Percentiles rank a stretch among this genome's conserved stretches.
These are phyloP conservation scores for Eulemur rubriventer DNA, from an alignment of 2,797 vertebrate genomes.

Conservation along the genomic window DNA sequence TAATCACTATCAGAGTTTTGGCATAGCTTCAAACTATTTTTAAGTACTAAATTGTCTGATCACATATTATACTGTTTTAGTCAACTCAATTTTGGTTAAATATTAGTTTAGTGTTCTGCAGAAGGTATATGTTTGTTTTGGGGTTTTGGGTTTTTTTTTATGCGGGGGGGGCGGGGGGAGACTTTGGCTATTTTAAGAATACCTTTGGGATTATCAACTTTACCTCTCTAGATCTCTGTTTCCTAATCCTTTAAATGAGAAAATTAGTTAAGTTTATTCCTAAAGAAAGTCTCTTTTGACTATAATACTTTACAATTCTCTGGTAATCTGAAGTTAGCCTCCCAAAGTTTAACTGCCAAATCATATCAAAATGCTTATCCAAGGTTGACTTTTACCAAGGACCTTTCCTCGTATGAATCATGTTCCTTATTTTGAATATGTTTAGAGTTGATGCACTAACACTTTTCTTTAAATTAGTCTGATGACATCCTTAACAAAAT, in stretches of 20 bases:
- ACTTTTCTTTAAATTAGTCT: slow-evolving; percentile 5
- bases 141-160: background rate
- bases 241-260: slow-evolving; percentile 21
- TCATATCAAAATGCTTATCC: slow-evolving; percentile 18
- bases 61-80: background rate
- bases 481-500: background rate
- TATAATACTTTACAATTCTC: background rate
- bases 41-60: background rate
- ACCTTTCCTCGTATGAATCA: background rate
- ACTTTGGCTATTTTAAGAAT: background rate
- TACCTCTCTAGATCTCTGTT: background rate
- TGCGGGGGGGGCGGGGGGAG: fast-evolving
- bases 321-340: background rate
- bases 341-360: background rate
- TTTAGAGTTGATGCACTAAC: background rate
- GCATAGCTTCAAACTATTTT: background rate
- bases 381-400: background rate
- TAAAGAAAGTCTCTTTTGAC: background rate
- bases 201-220: background rate
- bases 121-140: background rate
- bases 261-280: background rate
- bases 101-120: background rate
- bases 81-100: background rate
- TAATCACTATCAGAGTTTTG: background rate
- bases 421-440: background rate